These are phyloP conservation scores for Ectropis crepuscularia DNA, from an alignment of 2,888 invertebrate genomes.

Conservation along the genomic window DNA sequence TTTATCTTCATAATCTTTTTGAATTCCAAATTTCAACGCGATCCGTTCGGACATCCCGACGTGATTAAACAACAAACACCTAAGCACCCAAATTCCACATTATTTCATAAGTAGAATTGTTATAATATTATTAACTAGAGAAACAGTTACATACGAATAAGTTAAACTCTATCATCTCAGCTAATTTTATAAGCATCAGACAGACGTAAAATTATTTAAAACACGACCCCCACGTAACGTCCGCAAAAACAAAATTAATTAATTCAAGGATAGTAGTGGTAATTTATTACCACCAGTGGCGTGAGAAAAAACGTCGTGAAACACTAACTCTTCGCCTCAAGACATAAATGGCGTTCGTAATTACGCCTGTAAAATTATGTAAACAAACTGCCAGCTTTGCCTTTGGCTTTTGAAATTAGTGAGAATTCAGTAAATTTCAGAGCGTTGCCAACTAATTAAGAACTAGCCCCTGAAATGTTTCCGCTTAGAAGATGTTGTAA, in stretches of 20 bases:
- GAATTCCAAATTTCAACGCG: too few species aligned
- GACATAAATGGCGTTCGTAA: slow-evolving; percentile 34
- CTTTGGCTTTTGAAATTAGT: slow-evolving; percentile 19
- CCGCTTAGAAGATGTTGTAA: neutral
- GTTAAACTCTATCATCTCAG: too few species aligned
- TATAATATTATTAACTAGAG: too few species aligned
- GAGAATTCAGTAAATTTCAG: slow-evolving; percentile 18
- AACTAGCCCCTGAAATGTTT: slow-evolving; percentile 1
- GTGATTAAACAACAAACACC: too few species aligned
- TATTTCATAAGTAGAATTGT: too few species aligned
- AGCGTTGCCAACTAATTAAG: slow-evolving; percentile 20
- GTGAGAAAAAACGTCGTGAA: slow-evolving; percentile 26
- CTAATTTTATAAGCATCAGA: too few species aligned
- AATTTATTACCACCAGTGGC: slow-evolving; percentile 20
- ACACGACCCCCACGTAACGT: neutral
- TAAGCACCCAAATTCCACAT: too few species aligned
- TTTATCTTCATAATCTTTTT: too few species aligned
- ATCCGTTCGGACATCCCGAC: too few species aligned
- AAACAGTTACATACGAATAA: too few species aligned
- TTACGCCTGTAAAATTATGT: slow-evolving; percentile 31
- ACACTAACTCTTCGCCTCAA: slow-evolving; percentile 30
- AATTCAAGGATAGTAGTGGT: slow-evolving; percentile 12
- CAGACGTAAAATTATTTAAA: neutral
- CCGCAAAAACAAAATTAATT: neutral
- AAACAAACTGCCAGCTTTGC: slow-evolving; percentile 26